Conservation (phyloP, 2,888 invertebrate species). For the Sarcophaga subvicina region DNA sequence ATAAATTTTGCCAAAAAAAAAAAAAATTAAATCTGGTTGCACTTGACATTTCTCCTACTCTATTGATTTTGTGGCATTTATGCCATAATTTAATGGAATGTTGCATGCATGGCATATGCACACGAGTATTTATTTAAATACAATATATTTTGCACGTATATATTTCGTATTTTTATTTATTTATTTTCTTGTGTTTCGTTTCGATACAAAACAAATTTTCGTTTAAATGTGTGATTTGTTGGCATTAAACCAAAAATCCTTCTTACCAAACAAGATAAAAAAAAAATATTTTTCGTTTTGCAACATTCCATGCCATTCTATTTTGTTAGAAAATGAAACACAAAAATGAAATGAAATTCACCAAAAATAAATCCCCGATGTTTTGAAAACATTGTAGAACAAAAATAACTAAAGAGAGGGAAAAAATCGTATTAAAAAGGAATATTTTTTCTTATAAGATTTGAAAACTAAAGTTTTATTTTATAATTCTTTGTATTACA, state of each 20-base stretch:
- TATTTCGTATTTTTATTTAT: not conserved
- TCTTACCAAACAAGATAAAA: constrained; percentile 57
- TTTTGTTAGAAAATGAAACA: constrained; percentile 32
- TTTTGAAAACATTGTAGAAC: constrained; percentile 29
- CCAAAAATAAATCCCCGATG: not conserved
- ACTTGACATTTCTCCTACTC: constrained; percentile 33
- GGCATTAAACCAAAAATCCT: constrained; percentile 56
- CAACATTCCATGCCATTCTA: constrained; percentile 69
- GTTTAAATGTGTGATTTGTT: constrained; percentile 13
- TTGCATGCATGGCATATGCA: not conserved
- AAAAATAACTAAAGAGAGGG: not conserved
- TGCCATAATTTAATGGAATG: not conserved
- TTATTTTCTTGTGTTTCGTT: constrained; percentile 3
- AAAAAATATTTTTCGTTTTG: constrained; percentile 70
- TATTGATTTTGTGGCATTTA: not conserved
- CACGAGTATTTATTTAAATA: too few relatives aligned
- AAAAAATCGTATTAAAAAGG: not conserved
- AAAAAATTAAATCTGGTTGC: constrained; percentile 26
- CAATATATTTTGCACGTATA: not conserved
- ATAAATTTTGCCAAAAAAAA: not conserved
- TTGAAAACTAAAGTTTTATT: not conserved
- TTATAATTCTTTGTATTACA: not conserved
- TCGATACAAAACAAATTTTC: not conserved
- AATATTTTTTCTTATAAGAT: not conserved
- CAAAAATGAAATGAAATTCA: constrained; percentile 15